These are phyloP conservation scores for Siniperca knerii DNA, from an alignment of 2,113 vertebrate species.

Conservation along the genomic window DNA sequence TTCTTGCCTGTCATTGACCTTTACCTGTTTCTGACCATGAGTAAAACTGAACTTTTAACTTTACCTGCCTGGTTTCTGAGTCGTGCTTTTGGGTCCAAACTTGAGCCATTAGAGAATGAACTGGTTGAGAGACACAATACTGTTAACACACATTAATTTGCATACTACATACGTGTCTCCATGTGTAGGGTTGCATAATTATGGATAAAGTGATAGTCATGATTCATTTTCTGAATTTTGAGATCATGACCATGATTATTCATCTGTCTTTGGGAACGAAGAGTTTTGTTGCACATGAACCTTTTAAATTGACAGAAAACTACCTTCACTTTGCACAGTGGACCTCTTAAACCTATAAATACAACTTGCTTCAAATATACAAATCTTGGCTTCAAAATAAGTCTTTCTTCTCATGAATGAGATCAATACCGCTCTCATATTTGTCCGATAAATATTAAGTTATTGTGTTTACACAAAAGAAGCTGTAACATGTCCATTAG, in stretches of 20 bases:
- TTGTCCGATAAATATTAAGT: too few species aligned
- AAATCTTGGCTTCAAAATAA: not conserved
- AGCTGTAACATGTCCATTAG: too few species aligned
- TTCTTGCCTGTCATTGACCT: not conserved
- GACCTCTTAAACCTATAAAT: not conserved
- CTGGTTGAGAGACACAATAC: not conserved
- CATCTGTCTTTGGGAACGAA: not conserved
- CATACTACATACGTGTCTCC: too few species aligned
- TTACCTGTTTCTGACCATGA: not conserved
- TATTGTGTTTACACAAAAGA: too few species aligned
- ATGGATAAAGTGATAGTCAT: not conserved
- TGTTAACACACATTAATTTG: not conserved
- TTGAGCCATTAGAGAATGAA: not conserved
- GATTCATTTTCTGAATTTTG: not conserved
- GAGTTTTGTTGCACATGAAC: not conserved
- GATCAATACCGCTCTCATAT: too few species aligned
- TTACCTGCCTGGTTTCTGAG: not conserved
- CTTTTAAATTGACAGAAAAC: not conserved
- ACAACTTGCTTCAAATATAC: not conserved
- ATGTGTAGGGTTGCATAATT: not conserved
- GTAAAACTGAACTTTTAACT: constrained; percentile 2
- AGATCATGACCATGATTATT: not conserved
- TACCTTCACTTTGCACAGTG: not conserved
- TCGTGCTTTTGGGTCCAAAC: not conserved
- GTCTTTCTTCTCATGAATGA: not conserved